phyloP scores from a whole-genome alignment of 2,113 vertebrate species.

The Cricetomys ansorgei region DNA sequence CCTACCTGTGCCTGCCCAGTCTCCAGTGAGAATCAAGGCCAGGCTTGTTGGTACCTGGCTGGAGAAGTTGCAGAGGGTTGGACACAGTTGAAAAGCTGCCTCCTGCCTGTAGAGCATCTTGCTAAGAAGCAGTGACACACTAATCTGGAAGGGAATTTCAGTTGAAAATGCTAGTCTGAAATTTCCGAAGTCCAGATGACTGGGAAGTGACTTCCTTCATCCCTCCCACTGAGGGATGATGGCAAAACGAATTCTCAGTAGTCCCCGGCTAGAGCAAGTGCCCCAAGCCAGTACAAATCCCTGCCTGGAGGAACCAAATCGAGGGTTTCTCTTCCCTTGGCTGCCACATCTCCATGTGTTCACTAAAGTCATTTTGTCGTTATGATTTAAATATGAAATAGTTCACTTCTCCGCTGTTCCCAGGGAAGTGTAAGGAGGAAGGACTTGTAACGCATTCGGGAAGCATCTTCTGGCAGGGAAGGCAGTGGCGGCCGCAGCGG shows the following conservation, averaged over 20 bases:
- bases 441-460: not conserved
- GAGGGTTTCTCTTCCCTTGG: not conserved
- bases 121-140: not conserved
- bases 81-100: too few species aligned
- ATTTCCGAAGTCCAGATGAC: not conserved
- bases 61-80: not conserved
- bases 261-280: not conserved
- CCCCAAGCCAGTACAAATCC: not conserved
- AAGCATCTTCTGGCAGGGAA: not conserved
- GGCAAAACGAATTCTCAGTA: not conserved
- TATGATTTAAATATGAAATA: not conserved
- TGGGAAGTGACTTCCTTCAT: not conserved
- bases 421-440: not conserved
- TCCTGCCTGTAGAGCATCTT: not conserved
- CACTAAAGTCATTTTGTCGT: not conserved
- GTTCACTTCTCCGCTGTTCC: not conserved
- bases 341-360: not conserved
- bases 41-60: fast-evolving
- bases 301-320: not conserved
- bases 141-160: not conserved
- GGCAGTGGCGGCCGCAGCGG: not conserved
- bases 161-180: not conserved
- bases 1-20: not conserved
- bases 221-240: not conserved
- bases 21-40: too few species aligned